These are phyloP conservation scores for Hemibates koningsi DNA, from an alignment of 2,113 vertebrate species.

Conservation along the genomic window DNA sequence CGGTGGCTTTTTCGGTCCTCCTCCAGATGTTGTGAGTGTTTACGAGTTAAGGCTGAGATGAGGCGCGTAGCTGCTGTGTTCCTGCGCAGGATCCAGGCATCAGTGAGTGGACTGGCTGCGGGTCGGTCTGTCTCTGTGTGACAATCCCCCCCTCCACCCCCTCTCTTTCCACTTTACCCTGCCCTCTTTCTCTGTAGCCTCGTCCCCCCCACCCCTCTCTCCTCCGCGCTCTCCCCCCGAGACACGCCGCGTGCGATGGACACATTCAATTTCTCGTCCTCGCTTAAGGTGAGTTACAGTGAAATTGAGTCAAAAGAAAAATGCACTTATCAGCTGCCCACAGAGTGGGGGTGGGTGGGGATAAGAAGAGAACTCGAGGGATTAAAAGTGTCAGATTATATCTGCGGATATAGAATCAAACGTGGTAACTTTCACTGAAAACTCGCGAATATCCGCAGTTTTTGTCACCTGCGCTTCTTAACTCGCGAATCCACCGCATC, in stretches of 20 bases:
- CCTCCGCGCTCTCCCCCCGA: background rate
- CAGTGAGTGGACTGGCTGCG: slow-evolving; percentile 38
- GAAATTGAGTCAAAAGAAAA: slow-evolving; percentile 8
- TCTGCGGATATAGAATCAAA: background rate
- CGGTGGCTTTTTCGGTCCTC: background rate
- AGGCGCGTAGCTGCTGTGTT: background rate
- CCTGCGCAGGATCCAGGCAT: background rate
- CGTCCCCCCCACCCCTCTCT: background rate
- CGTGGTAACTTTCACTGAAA: background rate
- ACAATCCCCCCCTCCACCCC: background rate
- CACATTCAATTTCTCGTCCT: background rate
- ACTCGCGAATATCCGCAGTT: background rate
- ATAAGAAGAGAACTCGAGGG: background rate
- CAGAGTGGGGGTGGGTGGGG: background rate
- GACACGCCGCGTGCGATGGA: slow-evolving; percentile 20
- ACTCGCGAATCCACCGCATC: background rate
- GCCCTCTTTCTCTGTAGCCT: slow-evolving; percentile 21
- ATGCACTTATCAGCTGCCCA: background rate
- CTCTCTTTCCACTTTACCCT: background rate
- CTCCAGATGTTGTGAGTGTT: slow-evolving; percentile 27
- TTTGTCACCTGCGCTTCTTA: background rate
- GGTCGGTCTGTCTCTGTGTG: slow-evolving; percentile 36
- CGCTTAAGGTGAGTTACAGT: background rate
- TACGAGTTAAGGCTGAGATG: background rate
- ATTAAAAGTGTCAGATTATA: background rate